Evolutionary conservation across 2,888 invertebrate species (phyloP), one percentile per base, ranked within the genome.

Genomic region (Macrophya annulata): DNA sequence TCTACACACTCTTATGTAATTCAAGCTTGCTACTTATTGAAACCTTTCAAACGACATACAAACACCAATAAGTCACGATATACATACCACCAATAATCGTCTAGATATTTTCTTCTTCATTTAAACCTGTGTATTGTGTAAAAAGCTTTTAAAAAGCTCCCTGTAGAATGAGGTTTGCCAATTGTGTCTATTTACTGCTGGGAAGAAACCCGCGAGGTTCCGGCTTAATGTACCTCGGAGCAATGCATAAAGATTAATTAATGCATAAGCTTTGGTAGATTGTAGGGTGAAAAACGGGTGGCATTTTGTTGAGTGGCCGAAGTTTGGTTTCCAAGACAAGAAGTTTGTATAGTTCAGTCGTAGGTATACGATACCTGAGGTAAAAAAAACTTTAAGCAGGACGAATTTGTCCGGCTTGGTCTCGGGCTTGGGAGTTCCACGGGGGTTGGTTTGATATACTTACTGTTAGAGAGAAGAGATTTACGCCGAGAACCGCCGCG

Each of bases 201-300:
- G n/a, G 1, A 6, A 8, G 25, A 71, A 71, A 40, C 17, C 8
- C 8, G 37, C 37, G 8, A 21, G 21, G 74, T 6, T 12, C 21
- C 21, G 31, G 62, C 62, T 81, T 77, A 55, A 37, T 55, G 51
- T 31, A 37, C 31, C 77, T 55, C 8, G 62, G 81, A 37, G 81
- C 59, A 81, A 81, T 81, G 81, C 81, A 81, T 81, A 81, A 37
- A 81, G 81, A 81, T 81, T 81, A 81, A 81, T 81, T 81, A 81
- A 81, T 81, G 81, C 81, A 81, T 81, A 81, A 81, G 81, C 43
- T 21, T 55, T 40, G 79, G 9, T n/a, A 43, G 21, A 31, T 37
- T 31, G 43, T 10, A 43, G 62, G 40, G 62, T 37, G 40, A 81
- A 81, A 81, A 81, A 59, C 21, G 37, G 15, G 12, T 40, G 25